Evolutionary conservation across 1,140 invertebrate species (phyloP).

Genomic region (Agrypnia vestita): DNA sequence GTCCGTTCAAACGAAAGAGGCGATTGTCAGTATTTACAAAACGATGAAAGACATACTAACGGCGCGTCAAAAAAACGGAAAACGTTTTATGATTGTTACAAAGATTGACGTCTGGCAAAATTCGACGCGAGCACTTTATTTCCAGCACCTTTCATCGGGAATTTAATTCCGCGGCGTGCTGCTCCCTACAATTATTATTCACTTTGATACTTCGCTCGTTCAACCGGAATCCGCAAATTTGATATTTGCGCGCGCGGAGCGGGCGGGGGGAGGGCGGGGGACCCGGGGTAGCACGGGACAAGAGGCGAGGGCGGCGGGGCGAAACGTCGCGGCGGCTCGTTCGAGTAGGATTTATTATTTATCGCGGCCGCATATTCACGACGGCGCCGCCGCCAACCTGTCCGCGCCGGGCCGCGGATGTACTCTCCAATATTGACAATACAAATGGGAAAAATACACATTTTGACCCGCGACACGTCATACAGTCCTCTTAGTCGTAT

Average conservation of each 20-base stretch:
- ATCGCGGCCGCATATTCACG: constrained; percentile 60
- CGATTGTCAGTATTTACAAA: background rate
- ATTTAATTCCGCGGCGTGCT: constrained; percentile 10
- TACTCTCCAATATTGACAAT: constrained; percentile 50
- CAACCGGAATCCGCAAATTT: constrained; percentile 30
- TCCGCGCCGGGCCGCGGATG: constrained; percentile 19
- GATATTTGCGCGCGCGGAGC: constrained; percentile 22
- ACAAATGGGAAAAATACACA: constrained; percentile 60
- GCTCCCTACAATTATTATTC: constrained; percentile 34
- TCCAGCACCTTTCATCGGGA: background rate
- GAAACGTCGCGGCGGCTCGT: constrained; percentile 48
- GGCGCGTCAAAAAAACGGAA: constrained; percentile 63
- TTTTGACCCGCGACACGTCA: background rate
- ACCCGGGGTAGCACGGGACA: background rate
- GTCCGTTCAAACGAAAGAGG: background rate
- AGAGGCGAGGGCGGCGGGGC: background rate
- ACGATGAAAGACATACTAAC: constrained; percentile 67
- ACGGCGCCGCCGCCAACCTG: constrained; percentile 48
- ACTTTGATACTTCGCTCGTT: constrained; percentile 18
- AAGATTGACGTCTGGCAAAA: constrained; percentile 37
- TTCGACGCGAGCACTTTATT: constrained; percentile 19
- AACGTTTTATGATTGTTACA: constrained; percentile 32
- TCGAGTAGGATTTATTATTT: constrained; percentile 60
- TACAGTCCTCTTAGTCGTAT: background rate
- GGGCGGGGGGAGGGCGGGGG: background rate